A percentile compares a stretch with the other conserved stretches of the same genome.
These are phyloP conservation scores for Zaprionus inermis DNA, from an alignment of 1,140 invertebrate species.

Conservation along the genomic window DNA sequence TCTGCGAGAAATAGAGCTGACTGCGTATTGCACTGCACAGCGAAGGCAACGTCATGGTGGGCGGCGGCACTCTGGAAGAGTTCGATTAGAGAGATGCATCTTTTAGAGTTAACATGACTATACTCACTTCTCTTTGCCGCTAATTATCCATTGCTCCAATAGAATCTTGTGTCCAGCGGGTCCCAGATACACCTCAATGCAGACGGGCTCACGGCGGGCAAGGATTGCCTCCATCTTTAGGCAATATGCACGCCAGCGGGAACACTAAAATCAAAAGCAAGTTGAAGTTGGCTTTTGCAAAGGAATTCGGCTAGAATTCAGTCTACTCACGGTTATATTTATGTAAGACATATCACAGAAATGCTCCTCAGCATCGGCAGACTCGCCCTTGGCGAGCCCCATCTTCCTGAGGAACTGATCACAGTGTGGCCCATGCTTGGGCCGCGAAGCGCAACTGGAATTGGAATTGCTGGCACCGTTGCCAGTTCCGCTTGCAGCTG, in stretches of 20 bases:
- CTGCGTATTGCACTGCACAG: slow-evolving; percentile 96
- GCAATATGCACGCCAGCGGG: slow-evolving; percentile 80
- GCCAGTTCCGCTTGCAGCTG: slow-evolving; percentile 14
- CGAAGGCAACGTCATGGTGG: slow-evolving; percentile 88
- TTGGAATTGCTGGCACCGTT: slow-evolving; percentile 28
- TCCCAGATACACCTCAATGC: slow-evolving; percentile 83
- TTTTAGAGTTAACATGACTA: background rate
- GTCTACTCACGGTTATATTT: slow-evolving; percentile 79
- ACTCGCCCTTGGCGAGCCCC: slow-evolving; percentile 79
- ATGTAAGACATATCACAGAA: slow-evolving; percentile 84
- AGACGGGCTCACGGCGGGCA: slow-evolving; percentile 75
- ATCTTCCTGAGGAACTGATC: slow-evolving; percentile 84
- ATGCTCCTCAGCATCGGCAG: slow-evolving; percentile 80
- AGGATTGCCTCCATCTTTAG: slow-evolving; percentile 78
- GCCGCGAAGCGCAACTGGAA: slow-evolving; percentile 42
- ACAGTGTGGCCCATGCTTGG: slow-evolving; percentile 84
- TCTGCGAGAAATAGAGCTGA: slow-evolving; percentile 97
- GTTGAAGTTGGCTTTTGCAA: too few species aligned
- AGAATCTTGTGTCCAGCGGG: slow-evolving; percentile 79
- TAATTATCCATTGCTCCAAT: slow-evolving; percentile 83
- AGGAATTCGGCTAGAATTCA: background rate
- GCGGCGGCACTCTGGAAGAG: slow-evolving; percentile 81
- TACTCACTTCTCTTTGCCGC: slow-evolving; percentile 77
- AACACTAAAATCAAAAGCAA: too few species aligned
- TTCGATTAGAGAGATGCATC: background rate